Evolutionary conservation across 1,140 invertebrate species (phyloP).

Genomic region (Caenorhabditis remanei): DNA sequence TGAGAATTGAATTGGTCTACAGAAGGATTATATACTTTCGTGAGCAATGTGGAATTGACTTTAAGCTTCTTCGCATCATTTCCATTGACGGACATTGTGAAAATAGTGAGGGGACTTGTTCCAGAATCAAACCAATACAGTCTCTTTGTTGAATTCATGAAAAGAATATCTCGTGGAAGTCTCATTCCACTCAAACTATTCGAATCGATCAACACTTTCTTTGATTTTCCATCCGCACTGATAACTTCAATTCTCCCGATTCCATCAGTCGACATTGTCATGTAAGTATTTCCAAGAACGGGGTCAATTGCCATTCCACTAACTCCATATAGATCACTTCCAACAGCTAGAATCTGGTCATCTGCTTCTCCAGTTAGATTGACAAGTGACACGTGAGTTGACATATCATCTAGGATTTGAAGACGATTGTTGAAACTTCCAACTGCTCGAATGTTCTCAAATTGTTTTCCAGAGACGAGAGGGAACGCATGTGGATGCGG

Average conservation of each 20-base stretch:
- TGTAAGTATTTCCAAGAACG: slow-evolving; percentile 80
- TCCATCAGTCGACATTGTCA: slow-evolving; percentile 13
- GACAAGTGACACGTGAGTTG: not conserved
- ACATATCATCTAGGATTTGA: slow-evolving; percentile 1
- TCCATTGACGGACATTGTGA: not conserved
- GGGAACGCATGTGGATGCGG: slow-evolving; percentile 53
- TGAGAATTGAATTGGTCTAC: slow-evolving; percentile 6
- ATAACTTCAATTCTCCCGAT: slow-evolving; percentile 12
- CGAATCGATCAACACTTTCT: slow-evolving; percentile 1
- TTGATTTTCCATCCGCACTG: slow-evolving; percentile 6
- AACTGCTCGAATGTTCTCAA: slow-evolving; percentile 58
- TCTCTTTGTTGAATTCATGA: slow-evolving; percentile 35
- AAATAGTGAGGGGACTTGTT: not conserved
- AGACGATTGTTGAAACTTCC: slow-evolving; percentile 39
- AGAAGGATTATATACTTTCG: not conserved
- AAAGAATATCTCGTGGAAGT: slow-evolving; percentile 23
- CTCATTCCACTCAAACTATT: not conserved
- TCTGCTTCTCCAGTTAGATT: slow-evolving; percentile 22
- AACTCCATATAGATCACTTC: slow-evolving; percentile 46
- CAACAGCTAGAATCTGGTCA: slow-evolving; percentile 12
- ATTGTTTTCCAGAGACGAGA: slow-evolving; percentile 54
- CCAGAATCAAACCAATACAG: slow-evolving; percentile 31
- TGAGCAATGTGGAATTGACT: slow-evolving; percentile 24
- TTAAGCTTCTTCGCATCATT: not conserved
- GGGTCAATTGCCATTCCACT: slow-evolving; percentile 51